Conservation (phyloP, 2,113 vertebrate species). For the Dasypus novemcinctus region DNA sequence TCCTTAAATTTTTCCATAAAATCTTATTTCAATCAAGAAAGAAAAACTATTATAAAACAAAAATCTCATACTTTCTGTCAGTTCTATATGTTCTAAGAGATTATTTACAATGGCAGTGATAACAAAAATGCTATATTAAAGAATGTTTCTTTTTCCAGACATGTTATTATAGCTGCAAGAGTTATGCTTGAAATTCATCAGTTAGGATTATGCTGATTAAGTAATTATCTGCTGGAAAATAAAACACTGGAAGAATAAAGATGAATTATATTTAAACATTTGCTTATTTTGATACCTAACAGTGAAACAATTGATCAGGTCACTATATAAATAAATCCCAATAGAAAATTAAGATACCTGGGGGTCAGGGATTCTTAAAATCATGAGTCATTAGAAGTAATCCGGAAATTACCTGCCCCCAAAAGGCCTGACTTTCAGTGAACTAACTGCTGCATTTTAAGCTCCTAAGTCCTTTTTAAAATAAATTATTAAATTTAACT, state of each 20-base stretch:
- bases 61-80: not conserved
- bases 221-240: constrained; percentile 51
- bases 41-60: not conserved
- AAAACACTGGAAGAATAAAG: constrained; percentile 60
- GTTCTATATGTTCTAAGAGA: not conserved
- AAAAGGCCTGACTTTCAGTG: constrained; percentile 42
- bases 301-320: constrained; percentile 44
- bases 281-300: constrained; percentile 52
- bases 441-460: constrained; percentile 33
- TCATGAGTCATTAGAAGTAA: constrained; percentile 48
- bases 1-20: constrained; percentile 2
- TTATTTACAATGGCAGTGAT: not conserved
- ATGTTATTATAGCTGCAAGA: not conserved
- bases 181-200: not conserved
- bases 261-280: constrained; percentile 60
- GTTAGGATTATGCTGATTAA: not conserved
- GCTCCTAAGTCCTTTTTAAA: constrained; percentile 49
- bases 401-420: constrained; percentile 16
- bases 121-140: not conserved
- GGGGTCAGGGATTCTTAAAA: constrained; percentile 44
- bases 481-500: constrained; percentile 46
- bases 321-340: constrained; percentile 49
- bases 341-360: constrained; percentile 39
- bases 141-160: not conserved
- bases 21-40: constrained; percentile 21